Conservation (phyloP, 2,888 invertebrate species). For the Junonia oenone region DNA sequence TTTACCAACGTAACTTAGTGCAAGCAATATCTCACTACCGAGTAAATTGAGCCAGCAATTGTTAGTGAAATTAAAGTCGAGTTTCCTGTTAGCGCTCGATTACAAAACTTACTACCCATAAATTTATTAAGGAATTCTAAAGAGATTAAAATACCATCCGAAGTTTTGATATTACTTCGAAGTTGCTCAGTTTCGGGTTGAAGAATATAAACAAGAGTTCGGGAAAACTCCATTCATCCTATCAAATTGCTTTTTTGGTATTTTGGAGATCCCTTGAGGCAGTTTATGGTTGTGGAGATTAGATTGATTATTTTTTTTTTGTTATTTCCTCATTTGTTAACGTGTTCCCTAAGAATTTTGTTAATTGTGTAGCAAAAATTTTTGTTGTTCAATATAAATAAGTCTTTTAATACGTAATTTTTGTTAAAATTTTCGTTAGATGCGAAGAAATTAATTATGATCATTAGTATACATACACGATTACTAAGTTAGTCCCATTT, state of each 20-base stretch:
- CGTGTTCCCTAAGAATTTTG: too few species aligned
- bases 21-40: too few species aligned
- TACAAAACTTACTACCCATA: conserved; percentile 13
- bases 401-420: too few species aligned
- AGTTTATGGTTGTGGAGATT: neutral
- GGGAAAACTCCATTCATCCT: conserved; percentile 4
- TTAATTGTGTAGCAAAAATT: too few species aligned
- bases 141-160: conserved; percentile 37
- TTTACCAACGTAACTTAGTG: too few species aligned
- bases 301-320: neutral
- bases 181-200: conserved; percentile 16
- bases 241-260: conserved; percentile 5
- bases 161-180: conserved; percentile 29
- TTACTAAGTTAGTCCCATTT: too few species aligned
- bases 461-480: too few species aligned
- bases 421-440: too few species aligned
- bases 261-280: neutral
- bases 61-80: neutral
- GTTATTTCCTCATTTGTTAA: too few species aligned
- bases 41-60: too few species aligned
- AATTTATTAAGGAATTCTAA: conserved; percentile 34
- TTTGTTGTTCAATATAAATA: too few species aligned
- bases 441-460: too few species aligned
- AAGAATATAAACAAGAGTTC: conserved; percentile 18
- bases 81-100: conserved; percentile 4